These are phyloP conservation scores for Augiades crinisus DNA, from an alignment of 2,888 invertebrate species.

Conservation along the genomic window DNA sequence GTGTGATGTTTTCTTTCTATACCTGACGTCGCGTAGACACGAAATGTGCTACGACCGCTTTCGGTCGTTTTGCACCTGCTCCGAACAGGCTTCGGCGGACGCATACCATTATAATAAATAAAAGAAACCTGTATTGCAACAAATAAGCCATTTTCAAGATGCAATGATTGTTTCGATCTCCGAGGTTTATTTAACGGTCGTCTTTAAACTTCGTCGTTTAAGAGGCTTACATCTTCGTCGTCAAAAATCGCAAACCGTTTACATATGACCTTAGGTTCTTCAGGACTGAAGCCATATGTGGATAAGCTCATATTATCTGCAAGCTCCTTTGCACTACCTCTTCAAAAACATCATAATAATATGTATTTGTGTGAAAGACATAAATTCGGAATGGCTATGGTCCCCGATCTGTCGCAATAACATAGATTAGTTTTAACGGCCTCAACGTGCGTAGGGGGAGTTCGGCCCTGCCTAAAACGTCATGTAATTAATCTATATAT, in stretches of 20 bases:
- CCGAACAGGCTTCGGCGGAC: slow-evolving; percentile 31
- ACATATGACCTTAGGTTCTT: no score
- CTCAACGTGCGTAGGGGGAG: slow-evolving; percentile 1
- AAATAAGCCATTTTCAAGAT: no score
- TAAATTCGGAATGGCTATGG: background rate
- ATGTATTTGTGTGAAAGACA: background rate
- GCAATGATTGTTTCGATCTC: no score
- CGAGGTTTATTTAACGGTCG: no score
- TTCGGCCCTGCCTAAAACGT: slow-evolving; percentile 2
- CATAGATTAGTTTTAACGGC: slow-evolving; percentile 14
- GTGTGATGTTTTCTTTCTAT: background rate
- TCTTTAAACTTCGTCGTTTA: no score
- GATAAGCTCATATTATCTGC: no score
- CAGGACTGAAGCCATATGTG: no score
- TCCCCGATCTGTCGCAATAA: slow-evolving; percentile 11
- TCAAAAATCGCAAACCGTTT: no score
- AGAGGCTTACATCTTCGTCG: no score
- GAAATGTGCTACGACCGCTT: slow-evolving; percentile 46
- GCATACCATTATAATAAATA: slow-evolving; percentile 16
- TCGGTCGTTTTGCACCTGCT: slow-evolving; percentile 61
- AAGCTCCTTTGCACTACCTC: no score
- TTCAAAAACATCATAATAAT: no score
- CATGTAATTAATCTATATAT: slow-evolving; percentile 3
- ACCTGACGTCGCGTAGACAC: slow-evolving; percentile 35
- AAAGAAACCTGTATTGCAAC: background rate